Evolutionary conservation across 2,797 vertebrate genomes (phyloP).

Genomic region (Silurus lanzhouensis): DNA sequence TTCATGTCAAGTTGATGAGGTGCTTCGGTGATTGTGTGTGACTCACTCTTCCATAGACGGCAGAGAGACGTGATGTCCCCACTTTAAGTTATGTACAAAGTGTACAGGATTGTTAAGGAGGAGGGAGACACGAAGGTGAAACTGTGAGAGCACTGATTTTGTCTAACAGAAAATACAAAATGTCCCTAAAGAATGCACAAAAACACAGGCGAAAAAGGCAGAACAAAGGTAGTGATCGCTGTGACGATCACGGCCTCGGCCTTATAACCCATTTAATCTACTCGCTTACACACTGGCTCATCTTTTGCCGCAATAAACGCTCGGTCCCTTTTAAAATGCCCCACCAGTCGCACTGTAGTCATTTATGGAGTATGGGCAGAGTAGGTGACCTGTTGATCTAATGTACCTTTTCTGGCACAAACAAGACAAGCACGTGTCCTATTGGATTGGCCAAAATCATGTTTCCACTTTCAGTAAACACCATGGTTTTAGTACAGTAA

Average conservation of each 20-base stretch:
- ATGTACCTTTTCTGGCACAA: neutral
- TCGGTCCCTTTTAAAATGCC: neutral
- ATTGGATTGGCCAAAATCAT: neutral
- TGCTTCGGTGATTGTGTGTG: neutral
- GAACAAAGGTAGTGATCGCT: too few relatives aligned
- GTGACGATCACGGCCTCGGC: neutral
- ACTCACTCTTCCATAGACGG: neutral
- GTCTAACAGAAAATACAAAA: constrained; percentile 4
- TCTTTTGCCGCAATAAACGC: neutral
- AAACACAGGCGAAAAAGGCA: neutral
- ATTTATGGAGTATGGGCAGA: too few relatives aligned
- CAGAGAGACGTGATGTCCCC: neutral
- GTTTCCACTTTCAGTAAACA: neutral
- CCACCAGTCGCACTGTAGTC: neutral
- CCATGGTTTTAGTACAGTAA: neutral
- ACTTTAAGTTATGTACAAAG: neutral
- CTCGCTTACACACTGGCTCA: neutral
- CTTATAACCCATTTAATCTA: neutral
- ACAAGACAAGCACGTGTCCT: neutral
- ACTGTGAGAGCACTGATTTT: neutral
- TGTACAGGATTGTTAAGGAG: neutral
- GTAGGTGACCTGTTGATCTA: neutral
- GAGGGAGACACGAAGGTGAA: neutral
- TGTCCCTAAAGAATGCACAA: constrained; percentile 1
- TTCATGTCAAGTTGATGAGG: neutral